Evolutionary conservation across 1,140 invertebrate genomes (phyloP), one percentile per base, ranked within the genome.

Genomic region (Parapsyche elsis): DNA sequence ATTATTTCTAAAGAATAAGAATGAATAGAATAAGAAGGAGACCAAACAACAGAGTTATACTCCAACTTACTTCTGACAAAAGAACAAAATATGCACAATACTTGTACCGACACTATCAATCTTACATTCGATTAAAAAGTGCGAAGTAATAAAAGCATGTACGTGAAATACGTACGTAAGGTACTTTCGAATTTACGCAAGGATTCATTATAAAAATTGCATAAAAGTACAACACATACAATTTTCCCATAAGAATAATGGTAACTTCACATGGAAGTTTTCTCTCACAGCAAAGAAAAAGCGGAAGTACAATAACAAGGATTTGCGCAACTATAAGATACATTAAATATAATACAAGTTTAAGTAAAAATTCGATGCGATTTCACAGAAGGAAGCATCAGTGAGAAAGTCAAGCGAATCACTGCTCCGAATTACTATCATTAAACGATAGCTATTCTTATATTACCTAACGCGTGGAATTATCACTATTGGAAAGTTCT

Each of bases 401-500:
- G 30, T 38, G 30, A 38, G 30, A 38, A 38, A 38, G 30, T 38
- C 30, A 38, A 38, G 7, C 30, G 16, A 19, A 61, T 61, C 16
- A 21, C 57, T 19, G n/a, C 21, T 61, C 57, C 19, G 21, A 61
- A 61, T 38, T 38, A 38, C 16, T 14, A 53, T 53, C 12, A 53
- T 53, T n/a, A 23, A 61, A 61, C 59, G 64, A 67, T 30, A 10
- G 64, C 4, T 14, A 67, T n/a, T n/a, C n/a, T n/a, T n/a, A 67
- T 67, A 67, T 67, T 67, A 67, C 64, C 24, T 67, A 67, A 67
- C 24, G 7, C 64, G 21, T 9, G 26, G 10, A 24, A 67, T 38
- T 38, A 38, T 38, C n/a, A n/a, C n/a, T 67, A 67, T 67, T 67
- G 64, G 64, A 67, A 67, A 67, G 64, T 67, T 67, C 16, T 67